Percentiles rank a stretch among this genome's conserved stretches.
Conservation (phyloP, 2,888 invertebrate species). For the Microplitis manilae region DNA sequence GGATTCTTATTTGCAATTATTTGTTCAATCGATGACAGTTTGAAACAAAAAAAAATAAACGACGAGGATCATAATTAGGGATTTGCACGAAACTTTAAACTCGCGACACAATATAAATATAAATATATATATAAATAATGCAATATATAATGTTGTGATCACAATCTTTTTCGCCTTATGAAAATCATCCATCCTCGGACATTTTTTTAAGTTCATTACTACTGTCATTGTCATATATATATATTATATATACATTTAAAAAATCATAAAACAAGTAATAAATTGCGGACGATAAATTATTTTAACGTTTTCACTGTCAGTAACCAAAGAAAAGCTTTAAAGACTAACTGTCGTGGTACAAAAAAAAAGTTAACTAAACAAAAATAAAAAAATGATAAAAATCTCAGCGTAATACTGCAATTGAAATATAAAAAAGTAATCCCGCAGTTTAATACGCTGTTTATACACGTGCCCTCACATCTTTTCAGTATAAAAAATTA, state of each 20-base stretch:
- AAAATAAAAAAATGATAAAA: background rate
- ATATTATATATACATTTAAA: background rate
- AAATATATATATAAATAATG: constrained; percentile 4
- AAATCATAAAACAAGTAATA: background rate
- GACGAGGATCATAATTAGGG: constrained; percentile 34
- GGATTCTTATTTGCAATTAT: constrained; percentile 11
- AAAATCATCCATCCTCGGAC: constrained; percentile 3
- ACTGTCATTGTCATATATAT: background rate
- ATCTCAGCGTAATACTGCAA: constrained; percentile 37
- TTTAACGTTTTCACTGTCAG: background rate
- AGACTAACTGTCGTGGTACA: constrained; percentile 44
- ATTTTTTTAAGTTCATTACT: background rate
- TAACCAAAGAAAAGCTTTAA: constrained; percentile 42
- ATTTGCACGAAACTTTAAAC: constrained; percentile 31
- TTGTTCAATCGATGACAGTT: background rate
- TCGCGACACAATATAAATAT: background rate
- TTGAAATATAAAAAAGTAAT: constrained; percentile 23
- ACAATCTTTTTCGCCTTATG: constrained; percentile 10
- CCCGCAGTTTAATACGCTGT: constrained; percentile 2
- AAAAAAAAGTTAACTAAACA: constrained; percentile 4
- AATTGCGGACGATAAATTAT: constrained; percentile 13
- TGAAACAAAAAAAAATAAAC: background rate
- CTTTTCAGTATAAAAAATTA: constrained; percentile 7
- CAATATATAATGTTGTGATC: background rate
- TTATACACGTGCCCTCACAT: constrained; percentile 7